Evolutionary conservation across 2,888 invertebrate species (phyloP).

Genomic region (Metallyticus violacea): DNA sequence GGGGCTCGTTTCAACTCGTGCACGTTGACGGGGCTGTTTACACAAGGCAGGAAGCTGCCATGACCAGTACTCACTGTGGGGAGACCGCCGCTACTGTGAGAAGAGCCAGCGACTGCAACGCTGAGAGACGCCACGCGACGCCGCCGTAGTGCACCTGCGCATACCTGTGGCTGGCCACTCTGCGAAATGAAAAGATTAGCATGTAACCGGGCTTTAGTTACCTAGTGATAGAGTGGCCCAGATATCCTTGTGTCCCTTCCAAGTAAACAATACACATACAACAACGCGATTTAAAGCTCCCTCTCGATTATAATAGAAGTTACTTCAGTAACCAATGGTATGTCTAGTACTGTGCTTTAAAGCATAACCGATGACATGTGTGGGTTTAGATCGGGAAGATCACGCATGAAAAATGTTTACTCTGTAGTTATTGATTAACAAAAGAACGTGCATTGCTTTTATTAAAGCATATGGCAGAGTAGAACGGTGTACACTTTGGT

Average conservation of each 20-base stretch:
- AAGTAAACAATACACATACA: neutral
- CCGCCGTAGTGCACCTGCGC: neutral
- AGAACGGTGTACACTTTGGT: no score
- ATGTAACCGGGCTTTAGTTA: neutral
- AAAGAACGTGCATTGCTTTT: no score
- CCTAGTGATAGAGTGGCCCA: neutral
- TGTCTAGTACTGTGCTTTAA: no score
- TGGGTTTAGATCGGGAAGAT: no score
- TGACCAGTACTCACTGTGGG: neutral
- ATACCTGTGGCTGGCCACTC: neutral
- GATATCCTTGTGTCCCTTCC: neutral
- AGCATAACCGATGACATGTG: no score
- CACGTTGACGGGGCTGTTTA: neutral
- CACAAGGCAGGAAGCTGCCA: neutral
- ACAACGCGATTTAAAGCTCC: no score
- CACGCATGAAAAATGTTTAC: no score
- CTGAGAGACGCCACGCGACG: neutral
- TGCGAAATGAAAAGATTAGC: neutral
- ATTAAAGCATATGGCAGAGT: no score
- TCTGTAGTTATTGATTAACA: no score
- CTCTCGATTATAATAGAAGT: no score
- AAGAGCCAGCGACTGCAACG: neutral
- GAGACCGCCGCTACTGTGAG: neutral
- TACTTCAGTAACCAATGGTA: no score
- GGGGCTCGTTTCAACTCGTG: neutral